Percentiles rank a stretch among this genome's conserved stretches.
These are phyloP conservation scores for Tryphoninae sp. DNA, from an alignment of 2,888 invertebrate species.

Conservation along the genomic window DNA sequence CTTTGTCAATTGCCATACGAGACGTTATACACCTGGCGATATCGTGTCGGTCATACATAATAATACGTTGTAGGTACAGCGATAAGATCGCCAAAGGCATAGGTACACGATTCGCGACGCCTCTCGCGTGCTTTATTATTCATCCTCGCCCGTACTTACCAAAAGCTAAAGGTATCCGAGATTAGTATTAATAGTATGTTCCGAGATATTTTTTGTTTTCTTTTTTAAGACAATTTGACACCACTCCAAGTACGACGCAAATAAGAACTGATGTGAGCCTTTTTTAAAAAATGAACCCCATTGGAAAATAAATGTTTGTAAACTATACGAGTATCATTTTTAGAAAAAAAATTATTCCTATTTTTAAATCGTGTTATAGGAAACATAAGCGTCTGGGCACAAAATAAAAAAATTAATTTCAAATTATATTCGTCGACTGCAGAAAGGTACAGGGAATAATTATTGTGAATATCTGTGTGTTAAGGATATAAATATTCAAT, in stretches of 20 bases:
- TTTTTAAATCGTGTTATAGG: background rate
- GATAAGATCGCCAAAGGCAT: conserved; percentile 25
- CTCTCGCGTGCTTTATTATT: conserved; percentile 38
- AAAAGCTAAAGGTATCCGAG: conserved; percentile 1
- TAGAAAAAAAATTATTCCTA: conserved; percentile 1
- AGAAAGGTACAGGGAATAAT: no score
- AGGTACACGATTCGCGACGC: background rate
- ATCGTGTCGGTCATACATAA: background rate
- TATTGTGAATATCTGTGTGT: no score
- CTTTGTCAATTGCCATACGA: conserved; percentile 47
- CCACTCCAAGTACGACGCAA: no score
- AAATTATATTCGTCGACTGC: no score
- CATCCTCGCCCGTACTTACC: conserved; percentile 28
- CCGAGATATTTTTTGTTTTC: no score
- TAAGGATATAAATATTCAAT: no score
- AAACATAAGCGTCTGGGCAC: no score
- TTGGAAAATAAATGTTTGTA: background rate
- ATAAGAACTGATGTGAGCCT: no score
- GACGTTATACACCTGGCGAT: conserved; percentile 41
- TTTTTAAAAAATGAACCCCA: no score
- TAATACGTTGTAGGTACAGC: conserved; percentile 2
- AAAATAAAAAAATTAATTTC: no score
- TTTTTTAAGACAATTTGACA: no score
- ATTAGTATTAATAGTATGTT: background rate
- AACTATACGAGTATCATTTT: background rate